These are phyloP conservation scores for Pseudococcus viburni DNA, from an alignment of 2,888 invertebrate genomes.

Conservation along the genomic window DNA sequence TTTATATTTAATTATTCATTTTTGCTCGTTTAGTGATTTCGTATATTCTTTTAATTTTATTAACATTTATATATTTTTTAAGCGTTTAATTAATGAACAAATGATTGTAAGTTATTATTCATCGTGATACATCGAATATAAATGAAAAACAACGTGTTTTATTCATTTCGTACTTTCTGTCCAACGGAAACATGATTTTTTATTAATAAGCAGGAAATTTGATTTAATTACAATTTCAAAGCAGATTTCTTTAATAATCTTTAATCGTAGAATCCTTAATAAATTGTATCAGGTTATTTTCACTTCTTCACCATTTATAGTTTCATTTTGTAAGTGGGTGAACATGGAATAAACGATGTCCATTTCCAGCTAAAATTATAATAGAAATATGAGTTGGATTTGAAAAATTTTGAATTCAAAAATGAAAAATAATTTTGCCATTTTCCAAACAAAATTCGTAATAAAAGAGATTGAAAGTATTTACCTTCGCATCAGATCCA, in stretches of 20 bases:
- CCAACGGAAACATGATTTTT: not conserved
- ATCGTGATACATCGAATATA: not conserved
- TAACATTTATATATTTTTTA: slow-evolving; percentile 7
- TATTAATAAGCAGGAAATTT: not conserved
- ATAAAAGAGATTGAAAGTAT: not conserved
- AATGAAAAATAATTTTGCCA: no score
- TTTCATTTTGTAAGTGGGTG: slow-evolving; percentile 78
- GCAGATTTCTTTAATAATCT: not conserved
- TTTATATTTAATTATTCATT: not conserved
- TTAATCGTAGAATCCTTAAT: not conserved
- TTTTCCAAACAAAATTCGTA: no score
- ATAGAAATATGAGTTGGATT: slow-evolving; percentile 47
- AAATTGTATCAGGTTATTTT: no score
- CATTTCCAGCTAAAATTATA: slow-evolving; percentile 76
- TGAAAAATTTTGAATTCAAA: no score
- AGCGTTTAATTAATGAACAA: not conserved
- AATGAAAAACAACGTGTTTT: not conserved
- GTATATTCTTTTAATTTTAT: not conserved
- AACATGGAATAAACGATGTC: slow-evolving; percentile 80
- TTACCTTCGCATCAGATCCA: slow-evolving; percentile 77
- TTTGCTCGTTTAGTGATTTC: not conserved
- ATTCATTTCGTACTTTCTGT: not conserved
- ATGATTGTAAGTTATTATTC: not conserved
- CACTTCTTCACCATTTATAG: not conserved
- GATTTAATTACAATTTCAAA: not conserved